A percentile compares a stretch with the other conserved stretches of the same genome.
Conservation (phyloP, 2,888 invertebrate genomes). For the Drosophila koepferae region DNA sequence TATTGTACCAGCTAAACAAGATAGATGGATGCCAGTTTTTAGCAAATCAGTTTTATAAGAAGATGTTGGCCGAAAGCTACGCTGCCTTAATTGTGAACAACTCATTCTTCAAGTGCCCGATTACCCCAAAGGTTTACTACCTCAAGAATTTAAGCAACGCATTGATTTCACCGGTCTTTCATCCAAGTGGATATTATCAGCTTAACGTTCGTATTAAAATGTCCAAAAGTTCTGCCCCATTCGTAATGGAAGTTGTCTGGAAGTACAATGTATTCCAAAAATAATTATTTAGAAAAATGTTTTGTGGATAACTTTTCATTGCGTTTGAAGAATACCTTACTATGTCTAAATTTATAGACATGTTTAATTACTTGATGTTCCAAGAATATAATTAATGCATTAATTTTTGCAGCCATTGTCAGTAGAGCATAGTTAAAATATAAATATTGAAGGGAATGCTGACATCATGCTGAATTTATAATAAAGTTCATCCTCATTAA, state of each 20-base stretch:
- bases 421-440: not conserved
- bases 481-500: not conserved
- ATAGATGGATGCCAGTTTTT: conserved; percentile 49
- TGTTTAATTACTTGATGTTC: not conserved
- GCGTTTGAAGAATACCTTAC: not conserved
- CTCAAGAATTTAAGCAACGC: conserved; percentile 22
- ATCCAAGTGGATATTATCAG: conserved; percentile 37
- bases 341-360: not conserved
- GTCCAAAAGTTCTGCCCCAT: conserved; percentile 2
- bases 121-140: conserved; percentile 32
- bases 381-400: not conserved
- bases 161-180: conserved; percentile 7
- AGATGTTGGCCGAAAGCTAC: conserved; percentile 14
- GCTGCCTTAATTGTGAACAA: conserved; percentile 27
- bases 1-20: conserved; percentile 25
- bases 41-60: conserved; percentile 31
- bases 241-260: conserved; percentile 38
- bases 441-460: not conserved
- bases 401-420: not conserved
- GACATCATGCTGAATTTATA: not conserved
- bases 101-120: conserved; percentile 29
- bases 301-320: not conserved
- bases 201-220: not conserved
- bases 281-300: not conserved
- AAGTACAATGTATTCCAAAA: conserved; percentile 21